Evolutionary conservation across 2,888 invertebrate species (phyloP), one percentile per base, ranked within the genome.

Genomic region (Hyles lineata): DNA sequence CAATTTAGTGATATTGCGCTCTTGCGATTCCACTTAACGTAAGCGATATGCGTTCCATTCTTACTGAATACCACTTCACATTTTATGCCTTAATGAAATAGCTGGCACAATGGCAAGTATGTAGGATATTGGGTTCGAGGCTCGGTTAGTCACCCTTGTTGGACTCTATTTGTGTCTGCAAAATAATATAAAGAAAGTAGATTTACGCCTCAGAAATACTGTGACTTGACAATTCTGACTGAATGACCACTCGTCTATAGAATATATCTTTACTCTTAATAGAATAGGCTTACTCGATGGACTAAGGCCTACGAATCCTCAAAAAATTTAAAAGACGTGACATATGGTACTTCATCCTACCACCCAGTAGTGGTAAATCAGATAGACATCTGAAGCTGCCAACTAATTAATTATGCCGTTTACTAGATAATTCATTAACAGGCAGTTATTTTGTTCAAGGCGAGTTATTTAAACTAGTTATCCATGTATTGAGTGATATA

Each of bases 21-120:
- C 50, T 67, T 5, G 67, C 23, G 43, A 67, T 67, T 43, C 43
- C 71, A 71, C 71, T 71, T 60, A 43, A 43, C 71, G 60, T 71
- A 60, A 71, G 21, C 71, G 59, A 60, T 67, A 50, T 35, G 71
- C 71, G 60, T 60, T 60, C 71, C 71, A 23, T 67, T 71, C 60
- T 71, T 59, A 59, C 71, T 71, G 71, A 67, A 67, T 71, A 71
- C 60, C 71, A 60, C 59, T 71, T 71, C 60, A 60, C 60, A 71
- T 71, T 71, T 43, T 60, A 23, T 60, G 60, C 59, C 50, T 25
- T 60, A 71, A 71, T 71, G 60, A 71, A 59, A 59, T 60, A 23
- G 71, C 43, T 71, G 60, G 71, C 71, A 71, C 59, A 43, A 60
- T 71, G 23, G 43, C 71, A 71, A 71, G 43, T 67, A 67, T 67